Conservation (phyloP, 2,888 invertebrate species). For the Leucophora obtusa region DNA sequence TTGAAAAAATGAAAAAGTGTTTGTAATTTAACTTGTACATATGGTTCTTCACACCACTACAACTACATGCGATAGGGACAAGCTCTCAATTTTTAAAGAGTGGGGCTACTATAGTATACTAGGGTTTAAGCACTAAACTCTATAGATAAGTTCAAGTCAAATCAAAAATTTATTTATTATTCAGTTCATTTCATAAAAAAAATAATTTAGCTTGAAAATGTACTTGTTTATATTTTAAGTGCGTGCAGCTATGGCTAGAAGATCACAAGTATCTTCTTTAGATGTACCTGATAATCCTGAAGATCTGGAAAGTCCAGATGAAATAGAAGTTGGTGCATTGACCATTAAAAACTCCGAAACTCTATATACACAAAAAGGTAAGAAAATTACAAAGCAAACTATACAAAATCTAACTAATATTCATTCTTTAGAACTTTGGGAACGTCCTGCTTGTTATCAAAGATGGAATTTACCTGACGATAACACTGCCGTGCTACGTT, state of each 20-base stretch:
- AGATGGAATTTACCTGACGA: constrained; percentile 69
- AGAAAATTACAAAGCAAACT: neutral
- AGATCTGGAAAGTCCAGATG: constrained; percentile 75
- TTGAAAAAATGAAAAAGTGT: too few species aligned
- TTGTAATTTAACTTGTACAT: too few species aligned
- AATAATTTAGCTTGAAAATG: too few species aligned
- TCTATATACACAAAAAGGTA: constrained; percentile 70
- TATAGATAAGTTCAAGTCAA: too few species aligned
- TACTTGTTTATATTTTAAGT: constrained; percentile 63
- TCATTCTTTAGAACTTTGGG: constrained; percentile 73
- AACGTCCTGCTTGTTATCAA: constrained; percentile 68
- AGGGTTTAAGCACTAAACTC: too few species aligned
- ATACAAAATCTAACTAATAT: neutral
- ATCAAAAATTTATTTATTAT: neutral
- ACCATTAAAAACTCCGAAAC: constrained; percentile 71
- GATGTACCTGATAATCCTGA: constrained; percentile 70
- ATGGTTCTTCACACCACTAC: too few species aligned
- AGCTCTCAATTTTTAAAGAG: too few species aligned
- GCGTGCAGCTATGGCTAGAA: constrained; percentile 77
- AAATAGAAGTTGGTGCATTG: constrained; percentile 74
- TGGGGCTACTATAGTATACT: too few species aligned
- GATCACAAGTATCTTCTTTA: constrained; percentile 70
- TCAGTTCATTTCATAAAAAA: too few species aligned
- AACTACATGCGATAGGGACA: too few species aligned
- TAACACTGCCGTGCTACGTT: constrained; percentile 75